Base-by-base conservation (phyloP, 2,113 vertebrate species). In the Cyrtonyx montezumae region DNA sequence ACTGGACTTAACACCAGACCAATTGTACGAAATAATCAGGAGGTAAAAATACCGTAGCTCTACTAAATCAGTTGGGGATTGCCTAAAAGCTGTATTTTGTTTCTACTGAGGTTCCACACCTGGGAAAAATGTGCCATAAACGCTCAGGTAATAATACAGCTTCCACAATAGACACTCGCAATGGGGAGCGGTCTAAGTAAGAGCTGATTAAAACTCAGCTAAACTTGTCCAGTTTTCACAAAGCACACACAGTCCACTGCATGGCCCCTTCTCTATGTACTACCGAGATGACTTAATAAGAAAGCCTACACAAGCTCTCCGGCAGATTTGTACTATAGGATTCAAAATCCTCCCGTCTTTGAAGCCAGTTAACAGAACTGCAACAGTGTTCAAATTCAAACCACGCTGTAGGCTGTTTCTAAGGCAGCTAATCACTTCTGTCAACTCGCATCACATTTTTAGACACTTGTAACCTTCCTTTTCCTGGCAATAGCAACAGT, bases 361-460 rank as follows among this genome's bases (percentile, higher is more conserved):
- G 28, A 90, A 84, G 51, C 49, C 14, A 5, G 1, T 2, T 9
- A 79, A 61, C 45, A 76, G 42, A 79, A 68, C n/a, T 73, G 80
- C 58, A 68, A 79, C 51, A 42, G 62, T 76, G 75, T 37, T 76
- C 58, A 36, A 36, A 40, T 8, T 59, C 9, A 84, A 90, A 1
- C 37, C 77, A 6, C 0, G 37, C 88, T 67, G 61, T 0, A 71
- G 85, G 88, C 65, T 77, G 68, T 49, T 90, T 58, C 73, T 10
- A 51, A 71, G 92, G 93, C 78, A 83, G 67, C 61, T 45, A 23
- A 84, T 94, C 79, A 51, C 88, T 66, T 46, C 85, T 88, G 79
- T 65, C 88, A 85, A 9, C 73, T 86, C 51, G 2, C 69, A 63
- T 42, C 1, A 1, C 3, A 0, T 30, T 61, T 58, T 58, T 5